A percentile compares a stretch with the other conserved stretches of the same genome.
These are phyloP conservation scores for Conus ventricosus DNA, from an alignment of 1,140 invertebrate genomes.

Conservation along the genomic window DNA sequence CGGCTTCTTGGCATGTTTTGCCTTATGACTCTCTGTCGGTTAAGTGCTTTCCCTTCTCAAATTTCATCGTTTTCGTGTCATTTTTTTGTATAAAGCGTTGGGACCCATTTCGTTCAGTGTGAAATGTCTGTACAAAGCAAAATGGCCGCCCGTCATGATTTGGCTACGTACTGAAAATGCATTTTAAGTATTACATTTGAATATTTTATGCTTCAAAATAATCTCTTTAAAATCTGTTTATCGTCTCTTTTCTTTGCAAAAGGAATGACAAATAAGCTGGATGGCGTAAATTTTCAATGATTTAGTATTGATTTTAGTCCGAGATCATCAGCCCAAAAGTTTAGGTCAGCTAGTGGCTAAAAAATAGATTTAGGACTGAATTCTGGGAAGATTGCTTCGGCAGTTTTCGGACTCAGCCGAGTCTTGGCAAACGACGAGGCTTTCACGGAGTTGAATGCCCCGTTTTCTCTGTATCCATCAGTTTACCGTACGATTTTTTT, in stretches of 20 bases:
- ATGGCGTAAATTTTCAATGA: neutral
- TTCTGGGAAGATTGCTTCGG: neutral
- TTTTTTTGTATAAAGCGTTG: neutral
- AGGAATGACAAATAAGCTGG: neutral
- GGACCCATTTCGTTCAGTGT: neutral
- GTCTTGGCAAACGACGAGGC: neutral
- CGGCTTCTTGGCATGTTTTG: conserved; percentile 53
- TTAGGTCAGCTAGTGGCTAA: neutral
- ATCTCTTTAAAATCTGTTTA: neutral
- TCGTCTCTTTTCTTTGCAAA: conserved; percentile 26
- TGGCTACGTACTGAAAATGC: neutral
- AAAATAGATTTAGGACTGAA: neutral
- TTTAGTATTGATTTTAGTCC: neutral
- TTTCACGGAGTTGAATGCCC: no score
- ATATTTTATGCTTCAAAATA: neutral
- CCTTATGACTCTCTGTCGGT: neutral
- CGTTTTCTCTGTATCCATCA: no score
- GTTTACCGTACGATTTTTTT: no score
- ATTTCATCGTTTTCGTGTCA: neutral
- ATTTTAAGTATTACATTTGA: neutral
- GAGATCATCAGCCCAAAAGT: neutral
- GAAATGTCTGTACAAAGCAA: neutral
- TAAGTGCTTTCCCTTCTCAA: neutral
- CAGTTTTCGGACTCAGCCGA: neutral
- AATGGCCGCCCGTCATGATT: neutral